Evolutionary conservation across 2,113 vertebrate species (phyloP), one percentile per base, ranked within the genome.

Genomic region (Heterotilapia buettikoferi): DNA sequence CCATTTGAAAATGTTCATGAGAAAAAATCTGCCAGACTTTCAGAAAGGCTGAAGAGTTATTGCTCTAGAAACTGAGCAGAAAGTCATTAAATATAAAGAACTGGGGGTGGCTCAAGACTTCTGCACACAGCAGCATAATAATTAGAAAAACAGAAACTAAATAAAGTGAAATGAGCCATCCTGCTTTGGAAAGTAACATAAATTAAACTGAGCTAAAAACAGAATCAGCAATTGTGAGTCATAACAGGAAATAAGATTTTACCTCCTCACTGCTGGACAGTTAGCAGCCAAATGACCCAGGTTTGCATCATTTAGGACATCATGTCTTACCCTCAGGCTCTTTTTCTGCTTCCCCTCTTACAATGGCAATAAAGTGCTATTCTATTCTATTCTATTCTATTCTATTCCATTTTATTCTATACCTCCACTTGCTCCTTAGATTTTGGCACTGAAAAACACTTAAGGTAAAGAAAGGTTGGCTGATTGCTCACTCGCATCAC

Each of bases 191-290:
- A 29, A 59, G 24, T 6, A 59, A 9, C 26, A 9, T 5, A 16
- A 59, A 59, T 31, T 18, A 18, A 10, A 31, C 26, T 1, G 14
- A 61, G 8, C 14, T 6, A 8, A 16, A 59, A 59, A 16, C 24
- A 59, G 56, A 59, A 59, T 59, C 57, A 68, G 38, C 14, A 63
- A 10, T 33, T 24, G 43, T 52, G 82, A 71, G 79, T 40, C 33
- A 19, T 83, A 85, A 89, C 26, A n/a, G 85, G 79, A 80, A 89
- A 80, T 40, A 24, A 57, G 56, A n/a, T 86, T 66, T 52, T 84
- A n/a, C 81, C 84, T 47, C 63, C 82, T 86, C 83, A 21, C 59
- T 54, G 53, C 57, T 80, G 19, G 7, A 71, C 36, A 36, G 2
- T 9, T 5, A 40, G 12, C 63, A 24, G 63, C 63, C 36, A 71